Percentiles rank a stretch among this genome's conserved stretches.
Evolutionary conservation across 2,113 vertebrate genomes (phyloP).

Genomic region (Aptenodytes forsteri): DNA sequence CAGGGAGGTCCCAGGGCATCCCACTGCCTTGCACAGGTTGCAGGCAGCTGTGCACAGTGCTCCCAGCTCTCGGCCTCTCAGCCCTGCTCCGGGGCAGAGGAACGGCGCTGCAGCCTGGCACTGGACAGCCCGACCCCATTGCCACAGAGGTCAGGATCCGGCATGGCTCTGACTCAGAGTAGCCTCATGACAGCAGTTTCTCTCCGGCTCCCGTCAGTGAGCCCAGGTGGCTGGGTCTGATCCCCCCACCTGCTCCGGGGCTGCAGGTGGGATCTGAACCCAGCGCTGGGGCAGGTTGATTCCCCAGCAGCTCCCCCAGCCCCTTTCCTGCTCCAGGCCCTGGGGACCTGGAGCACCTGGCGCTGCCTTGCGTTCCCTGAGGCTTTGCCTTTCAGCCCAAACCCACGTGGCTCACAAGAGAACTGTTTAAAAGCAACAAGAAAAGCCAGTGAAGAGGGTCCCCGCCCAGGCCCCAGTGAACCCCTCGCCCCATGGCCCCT

Average conservation of each 20-base stretch:
- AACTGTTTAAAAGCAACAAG: background rate
- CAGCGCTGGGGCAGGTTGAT: rapidly evolving
- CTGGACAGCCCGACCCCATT: rapidly evolving
- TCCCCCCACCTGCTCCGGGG: rapidly evolving
- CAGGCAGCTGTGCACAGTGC: background rate
- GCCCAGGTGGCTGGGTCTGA: rapidly evolving
- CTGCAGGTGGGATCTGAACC: background rate
- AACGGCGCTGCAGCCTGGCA: background rate
- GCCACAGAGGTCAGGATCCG: background rate
- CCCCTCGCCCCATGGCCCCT: background rate
- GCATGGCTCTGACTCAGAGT: background rate
- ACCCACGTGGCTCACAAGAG: background rate
- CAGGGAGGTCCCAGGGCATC: background rate
- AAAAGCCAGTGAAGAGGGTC: background rate
- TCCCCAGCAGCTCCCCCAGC: background rate
- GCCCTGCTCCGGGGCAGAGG: rapidly evolving
- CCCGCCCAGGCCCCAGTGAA: rapidly evolving
- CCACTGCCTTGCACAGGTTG: background rate
- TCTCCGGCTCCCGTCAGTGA: rapidly evolving
- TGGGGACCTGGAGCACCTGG: rapidly evolving
- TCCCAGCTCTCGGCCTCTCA: background rate
- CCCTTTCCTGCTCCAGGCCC: background rate
- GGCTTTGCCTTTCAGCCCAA: background rate
- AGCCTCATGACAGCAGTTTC: background rate
- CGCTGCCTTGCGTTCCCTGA: no score